Evolutionary conservation across 2,797 vertebrate species (phyloP), one percentile per base, ranked within the genome.

Genomic region (Ispidina lecontei): DNA sequence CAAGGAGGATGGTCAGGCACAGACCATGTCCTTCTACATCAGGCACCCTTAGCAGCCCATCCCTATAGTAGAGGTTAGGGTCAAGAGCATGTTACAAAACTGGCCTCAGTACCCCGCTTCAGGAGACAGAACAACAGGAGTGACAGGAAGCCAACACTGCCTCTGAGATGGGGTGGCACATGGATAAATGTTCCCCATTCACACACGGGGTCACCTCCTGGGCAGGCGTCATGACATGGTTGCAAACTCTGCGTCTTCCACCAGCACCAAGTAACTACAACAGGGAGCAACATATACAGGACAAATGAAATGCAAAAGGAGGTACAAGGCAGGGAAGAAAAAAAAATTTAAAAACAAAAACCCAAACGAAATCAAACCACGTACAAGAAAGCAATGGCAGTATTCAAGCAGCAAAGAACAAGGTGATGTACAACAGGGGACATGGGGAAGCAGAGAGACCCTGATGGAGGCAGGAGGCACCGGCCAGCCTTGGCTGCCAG

Each of bases 401-500:
- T 6, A 64, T 2, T 4, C 7, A 35, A 39, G 23, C n/a, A 70
- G 51, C 23, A 71, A 44, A 68, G n/a, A 49, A 17, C 1, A 0
- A 39, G 55, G 83, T 51, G 79, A 89, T 2, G 23, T 52, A 62
- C 79, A 87, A n/a, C 8, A 37, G 43, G 64, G 62, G 41, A 56
- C 1, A 12, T 2, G 1, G 35, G 46, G 8, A 85, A 33, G 39
- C 68, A 93, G 39, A 90, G 37, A 90, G 55, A 60, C 84, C 65
- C n/a, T 1, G 14, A 33, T 2, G 12, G 56, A 89, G 14, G 35
- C 12, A 5, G 70, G 54, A 95, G 91, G 91, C 20, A 8, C 7
- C 3, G 72, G 87, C 87, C 94, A 93, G 94, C 54, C 69, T 84
- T 1, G 6, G 84, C 68, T 51, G 47, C 75, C 93, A 93, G 86